Percentiles rank a stretch among this genome's conserved stretches.
Conservation (phyloP, 2,797 vertebrate species). For the Ceyx erithaca region DNA sequence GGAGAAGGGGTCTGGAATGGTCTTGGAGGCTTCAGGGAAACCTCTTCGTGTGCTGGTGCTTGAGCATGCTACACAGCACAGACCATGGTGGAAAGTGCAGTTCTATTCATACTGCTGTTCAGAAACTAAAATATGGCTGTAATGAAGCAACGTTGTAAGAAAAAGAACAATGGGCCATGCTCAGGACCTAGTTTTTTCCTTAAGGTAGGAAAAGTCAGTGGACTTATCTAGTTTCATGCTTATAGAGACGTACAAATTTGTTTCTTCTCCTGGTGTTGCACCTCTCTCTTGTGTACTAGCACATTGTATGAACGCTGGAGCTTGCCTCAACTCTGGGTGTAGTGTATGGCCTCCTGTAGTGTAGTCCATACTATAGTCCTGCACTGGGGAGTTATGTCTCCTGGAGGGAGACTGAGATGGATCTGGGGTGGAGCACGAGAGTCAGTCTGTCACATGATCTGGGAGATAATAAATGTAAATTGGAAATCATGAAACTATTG, state of each 20-base stretch:
- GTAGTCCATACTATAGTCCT: background rate
- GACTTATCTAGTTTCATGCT: background rate
- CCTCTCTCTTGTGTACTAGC: fast-evolving
- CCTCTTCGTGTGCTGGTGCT: background rate
- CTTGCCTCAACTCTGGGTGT: background rate
- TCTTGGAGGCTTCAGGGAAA: background rate
- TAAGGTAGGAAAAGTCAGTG: background rate
- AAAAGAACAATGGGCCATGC: background rate
- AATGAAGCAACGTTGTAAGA: background rate
- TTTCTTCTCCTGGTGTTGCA: background rate
- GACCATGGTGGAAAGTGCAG: background rate
- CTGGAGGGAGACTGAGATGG: background rate
- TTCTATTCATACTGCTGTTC: background rate
- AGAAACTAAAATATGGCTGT: background rate
- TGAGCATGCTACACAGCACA: background rate
- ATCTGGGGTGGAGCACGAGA: fast-evolving
- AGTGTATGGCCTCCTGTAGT: too few relatives aligned
- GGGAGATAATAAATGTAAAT: background rate
- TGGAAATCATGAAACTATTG: background rate
- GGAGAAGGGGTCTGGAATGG: background rate
- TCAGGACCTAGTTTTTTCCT: background rate
- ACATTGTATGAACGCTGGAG: fast-evolving
- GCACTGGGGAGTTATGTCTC: background rate
- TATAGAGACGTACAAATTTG: background rate
- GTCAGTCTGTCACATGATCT: background rate